A percentile compares a stretch with the other conserved stretches of the same genome.
phyloP scores from a whole-genome alignment of 2,113 vertebrate genomes.

The Cryptotis parvus region DNA sequence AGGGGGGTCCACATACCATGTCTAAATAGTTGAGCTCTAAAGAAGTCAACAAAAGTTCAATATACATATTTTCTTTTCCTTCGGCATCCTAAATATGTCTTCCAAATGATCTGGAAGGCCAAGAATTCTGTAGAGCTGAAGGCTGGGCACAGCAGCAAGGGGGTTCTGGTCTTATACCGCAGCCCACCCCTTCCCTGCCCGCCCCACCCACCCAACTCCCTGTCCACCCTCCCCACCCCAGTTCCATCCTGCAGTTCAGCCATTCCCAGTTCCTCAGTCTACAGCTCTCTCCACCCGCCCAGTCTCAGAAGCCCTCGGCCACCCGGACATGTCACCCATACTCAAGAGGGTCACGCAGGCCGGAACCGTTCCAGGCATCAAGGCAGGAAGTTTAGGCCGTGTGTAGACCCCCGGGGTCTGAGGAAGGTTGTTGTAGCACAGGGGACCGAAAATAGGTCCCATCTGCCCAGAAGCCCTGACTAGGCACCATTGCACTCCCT shows the following conservation, averaged over 20 bases:
- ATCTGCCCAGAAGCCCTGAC: neutral
- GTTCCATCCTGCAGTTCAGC: neutral
- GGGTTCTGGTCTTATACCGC: too few species aligned
- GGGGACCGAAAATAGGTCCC: neutral
- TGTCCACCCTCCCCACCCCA: too few species aligned
- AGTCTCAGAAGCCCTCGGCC: neutral
- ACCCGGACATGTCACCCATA: neutral
- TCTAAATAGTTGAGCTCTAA: neutral
- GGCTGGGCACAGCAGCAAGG: neutral
- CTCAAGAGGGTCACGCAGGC: neutral
- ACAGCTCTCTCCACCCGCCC: neutral
- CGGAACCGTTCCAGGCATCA: neutral
- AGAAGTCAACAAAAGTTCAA: neutral
- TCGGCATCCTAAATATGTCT: neutral
- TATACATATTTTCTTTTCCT: neutral
- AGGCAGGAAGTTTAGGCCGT: neutral
- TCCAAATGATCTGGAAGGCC: slow-evolving; percentile 16
- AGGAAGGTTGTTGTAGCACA: neutral
- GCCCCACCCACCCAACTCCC: too few species aligned
- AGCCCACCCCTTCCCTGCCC: too few species aligned
- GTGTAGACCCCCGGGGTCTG: rapidly evolving
- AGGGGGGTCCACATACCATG: neutral
- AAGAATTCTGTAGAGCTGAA: neutral
- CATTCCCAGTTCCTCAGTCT: neutral
- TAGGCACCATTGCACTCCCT: neutral